Evolutionary conservation across 1,140 invertebrate species (phyloP).

Genomic region (Aphelinus atriplicis): DNA sequence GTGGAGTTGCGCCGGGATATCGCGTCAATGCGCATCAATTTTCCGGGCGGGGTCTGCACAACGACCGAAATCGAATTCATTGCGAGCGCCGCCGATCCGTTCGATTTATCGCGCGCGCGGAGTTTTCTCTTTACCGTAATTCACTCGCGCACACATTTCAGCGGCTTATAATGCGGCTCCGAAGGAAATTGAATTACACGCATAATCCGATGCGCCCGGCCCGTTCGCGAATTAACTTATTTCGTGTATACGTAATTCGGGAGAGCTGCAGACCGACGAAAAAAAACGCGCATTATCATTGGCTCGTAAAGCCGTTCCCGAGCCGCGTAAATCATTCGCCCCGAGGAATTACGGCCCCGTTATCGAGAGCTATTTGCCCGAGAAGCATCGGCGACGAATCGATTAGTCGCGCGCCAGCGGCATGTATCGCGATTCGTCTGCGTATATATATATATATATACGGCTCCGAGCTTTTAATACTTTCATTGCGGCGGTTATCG

Average conservation of each 20-base stretch:
- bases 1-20: no score
- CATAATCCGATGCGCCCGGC: not conserved
- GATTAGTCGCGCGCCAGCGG: not conserved
- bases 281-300: no score
- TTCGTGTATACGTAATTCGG: not conserved
- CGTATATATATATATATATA: not conserved
- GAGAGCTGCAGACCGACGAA: no score
- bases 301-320: no score
- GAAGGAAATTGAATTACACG: not conserved
- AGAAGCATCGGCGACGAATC: not conserved
- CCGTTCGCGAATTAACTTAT: not conserved
- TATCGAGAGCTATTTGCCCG: no score
- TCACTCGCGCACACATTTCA: no score
- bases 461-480: not conserved
- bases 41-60: not conserved
- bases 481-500: not conserved
- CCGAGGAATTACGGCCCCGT: no score
- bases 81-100: not conserved
- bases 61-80: not conserved
- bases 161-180: no score
- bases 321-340: no score
- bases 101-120: slow-evolving; percentile 4
- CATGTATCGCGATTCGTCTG: not conserved
- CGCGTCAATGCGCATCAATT: slow-evolving; percentile 15
- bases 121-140: not conserved